Conservation (phyloP, 2,797 vertebrate species). For the Gobio occitaniae region DNA sequence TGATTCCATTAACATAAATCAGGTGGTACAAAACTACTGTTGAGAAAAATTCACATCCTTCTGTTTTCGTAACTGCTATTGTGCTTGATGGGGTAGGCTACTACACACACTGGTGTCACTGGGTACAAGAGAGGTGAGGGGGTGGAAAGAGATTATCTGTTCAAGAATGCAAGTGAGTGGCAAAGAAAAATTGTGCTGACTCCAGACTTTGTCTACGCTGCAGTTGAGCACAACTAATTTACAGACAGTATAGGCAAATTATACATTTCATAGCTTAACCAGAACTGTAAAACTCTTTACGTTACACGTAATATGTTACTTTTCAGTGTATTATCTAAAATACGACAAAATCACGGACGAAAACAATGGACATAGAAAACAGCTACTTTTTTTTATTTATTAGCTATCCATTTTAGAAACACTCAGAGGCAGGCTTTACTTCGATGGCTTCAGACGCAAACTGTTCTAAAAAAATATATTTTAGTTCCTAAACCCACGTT, state of each 20-base stretch:
- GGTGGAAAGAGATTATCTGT: conserved; percentile 45
- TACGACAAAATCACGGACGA: not conserved
- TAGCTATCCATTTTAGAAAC: not conserved
- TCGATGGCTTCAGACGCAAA: not conserved
- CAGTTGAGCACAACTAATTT: not conserved
- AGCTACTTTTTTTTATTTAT: not conserved
- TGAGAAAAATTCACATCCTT: not conserved
- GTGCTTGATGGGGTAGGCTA: not conserved
- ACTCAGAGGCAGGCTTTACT: not conserved
- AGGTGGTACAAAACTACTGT: not conserved
- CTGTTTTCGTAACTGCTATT: not conserved
- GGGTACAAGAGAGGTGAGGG: conserved; percentile 24
- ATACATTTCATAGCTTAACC: not conserved
- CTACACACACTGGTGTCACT: conserved; percentile 19
- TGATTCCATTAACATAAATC: conserved; percentile 1
- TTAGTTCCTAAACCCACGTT: not conserved
- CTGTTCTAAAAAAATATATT: not conserved
- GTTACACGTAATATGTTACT: not conserved
- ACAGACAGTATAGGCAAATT: not conserved
- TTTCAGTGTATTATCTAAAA: not conserved
- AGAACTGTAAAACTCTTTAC: not conserved
- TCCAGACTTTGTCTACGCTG: conserved; percentile 14
- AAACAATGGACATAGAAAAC: not conserved
- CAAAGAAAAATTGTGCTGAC: conserved; percentile 12
- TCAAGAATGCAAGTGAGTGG: conserved; percentile 34